Base-by-base conservation (phyloP, 2,113 vertebrate genomes). In the Rhabdornis inornatus region DNA sequence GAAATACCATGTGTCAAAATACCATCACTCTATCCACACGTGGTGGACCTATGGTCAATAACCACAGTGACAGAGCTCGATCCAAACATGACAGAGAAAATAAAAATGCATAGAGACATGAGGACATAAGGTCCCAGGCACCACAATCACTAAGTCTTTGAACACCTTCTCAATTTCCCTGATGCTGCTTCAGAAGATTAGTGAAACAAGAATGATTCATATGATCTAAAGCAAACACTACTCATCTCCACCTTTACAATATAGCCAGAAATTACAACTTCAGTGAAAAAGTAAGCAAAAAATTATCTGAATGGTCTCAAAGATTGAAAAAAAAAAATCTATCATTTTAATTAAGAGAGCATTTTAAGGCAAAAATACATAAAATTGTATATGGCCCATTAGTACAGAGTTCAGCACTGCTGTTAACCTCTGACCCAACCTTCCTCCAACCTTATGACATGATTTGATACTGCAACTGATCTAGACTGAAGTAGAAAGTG, bases 81-180 rank as follows among this genome's bases (percentile, higher is more conserved):
- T 6, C 15, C n/a, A 72, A 74, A 69, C 17, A 17, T 0, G 5
- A 39, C 31, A 93, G 37, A 85, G 68, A 66, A 86, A 74, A 69
- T 19, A 28, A 13, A 83, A 65, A 74, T 13, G 4, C 23, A 64
- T 0, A n/a, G n/a, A 63, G 15, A 35, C 2, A 1, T 0, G 8
- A 91, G 49, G 37, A 83, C 19, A 35, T 23, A 49, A 69, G 8
- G 42, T 33, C 23, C 13, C 24, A 55, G 47, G 55, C 56, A 75
- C 0, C 44, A 59, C 40, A 50, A 21, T 31, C 60, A 35, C 45
- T 35, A 49, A 25, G 37, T 8, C 23, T 83, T 82, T 75, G 55
- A 75, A 82, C 11, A 91, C 8, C 40, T 5, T 1, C 75, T 45
- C 78, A 28, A 2, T 44, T 52, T 71, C 57, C n/a, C 30, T 74